Conservation (phyloP, 53 echinoderm and acorn worm species). For the Astropecten irregularis region DNA sequence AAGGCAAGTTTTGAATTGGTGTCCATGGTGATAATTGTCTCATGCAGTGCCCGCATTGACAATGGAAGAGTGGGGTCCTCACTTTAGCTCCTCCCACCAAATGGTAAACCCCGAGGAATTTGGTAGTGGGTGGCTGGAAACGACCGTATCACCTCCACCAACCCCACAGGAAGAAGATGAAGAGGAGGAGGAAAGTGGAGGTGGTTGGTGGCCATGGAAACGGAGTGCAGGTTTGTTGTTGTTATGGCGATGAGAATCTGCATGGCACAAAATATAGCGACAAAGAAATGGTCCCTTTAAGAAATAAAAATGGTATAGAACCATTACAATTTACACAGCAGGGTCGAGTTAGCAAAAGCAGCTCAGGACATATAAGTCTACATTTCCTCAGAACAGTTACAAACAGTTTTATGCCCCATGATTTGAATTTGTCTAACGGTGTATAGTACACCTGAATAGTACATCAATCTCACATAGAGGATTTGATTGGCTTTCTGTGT, state of each 20-base stretch:
- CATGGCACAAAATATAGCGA: not conserved
- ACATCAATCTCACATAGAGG: too few relatives aligned
- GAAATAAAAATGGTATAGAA: too few relatives aligned
- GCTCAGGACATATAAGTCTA: too few relatives aligned
- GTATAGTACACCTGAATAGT: too few relatives aligned
- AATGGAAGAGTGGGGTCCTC: constrained; percentile 23
- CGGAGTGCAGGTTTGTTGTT: constrained; percentile 68
- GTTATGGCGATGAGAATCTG: constrained; percentile 21
- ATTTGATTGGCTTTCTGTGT: constrained; percentile 42
- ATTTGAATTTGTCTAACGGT: too few relatives aligned
- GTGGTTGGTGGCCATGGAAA: constrained; percentile 71
- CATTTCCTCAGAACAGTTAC: too few relatives aligned
- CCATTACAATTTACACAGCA: too few relatives aligned
- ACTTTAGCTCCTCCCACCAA: constrained; percentile 32
- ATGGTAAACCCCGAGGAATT: constrained; percentile 23
- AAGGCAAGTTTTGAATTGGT: constrained; percentile 46
- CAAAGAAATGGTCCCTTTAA: too few relatives aligned
- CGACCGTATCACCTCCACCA: constrained; percentile 24
- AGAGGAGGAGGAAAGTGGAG: constrained; percentile 32
- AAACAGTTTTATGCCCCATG: too few relatives aligned
- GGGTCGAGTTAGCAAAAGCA: too few relatives aligned
- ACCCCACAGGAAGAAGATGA: constrained; percentile 15
- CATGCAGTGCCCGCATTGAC: constrained; percentile 52
- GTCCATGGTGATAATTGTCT: constrained; percentile 57
- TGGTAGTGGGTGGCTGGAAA: constrained; percentile 40